A percentile compares a stretch with the other conserved stretches of the same genome.
These are phyloP conservation scores for Delphinus delphis DNA, from an alignment of 2,113 vertebrate genomes.

Conservation along the genomic window DNA sequence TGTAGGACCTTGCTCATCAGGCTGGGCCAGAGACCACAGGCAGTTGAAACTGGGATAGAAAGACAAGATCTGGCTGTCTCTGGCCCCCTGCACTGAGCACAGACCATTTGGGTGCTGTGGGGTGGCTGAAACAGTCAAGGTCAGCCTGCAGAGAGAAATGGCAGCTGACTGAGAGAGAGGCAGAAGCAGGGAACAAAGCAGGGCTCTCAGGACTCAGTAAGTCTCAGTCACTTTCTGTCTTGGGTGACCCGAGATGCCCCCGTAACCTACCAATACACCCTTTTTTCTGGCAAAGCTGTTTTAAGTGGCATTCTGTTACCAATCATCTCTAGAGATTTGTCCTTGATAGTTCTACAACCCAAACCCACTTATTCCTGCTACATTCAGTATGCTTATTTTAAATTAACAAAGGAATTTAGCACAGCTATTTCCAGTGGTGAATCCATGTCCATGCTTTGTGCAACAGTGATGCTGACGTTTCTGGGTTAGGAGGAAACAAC, in stretches of 20 bases:
- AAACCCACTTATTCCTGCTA: background rate
- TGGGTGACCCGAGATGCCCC: background rate
- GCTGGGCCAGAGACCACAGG: background rate
- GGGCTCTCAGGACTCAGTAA: background rate
- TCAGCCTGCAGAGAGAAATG: background rate
- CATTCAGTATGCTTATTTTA: background rate
- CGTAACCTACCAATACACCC: background rate
- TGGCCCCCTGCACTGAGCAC: background rate
- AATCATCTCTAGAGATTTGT: background rate
- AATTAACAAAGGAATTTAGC: background rate
- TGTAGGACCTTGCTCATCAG: background rate
- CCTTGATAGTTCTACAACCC: background rate
- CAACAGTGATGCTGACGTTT: background rate
- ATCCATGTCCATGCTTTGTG: background rate
- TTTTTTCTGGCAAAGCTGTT: background rate
- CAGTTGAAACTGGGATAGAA: background rate
- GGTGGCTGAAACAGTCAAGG: background rate
- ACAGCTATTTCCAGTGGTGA: background rate
- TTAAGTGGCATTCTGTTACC: background rate
- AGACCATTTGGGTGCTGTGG: background rate
- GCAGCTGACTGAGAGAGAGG: background rate
- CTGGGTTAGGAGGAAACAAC: slow-evolving; percentile 7
- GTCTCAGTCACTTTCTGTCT: background rate
- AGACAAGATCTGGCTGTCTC: background rate
- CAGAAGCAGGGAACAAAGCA: background rate